Evolutionary conservation across 2,888 invertebrate genomes (phyloP), one percentile per base, ranked within the genome.

Genomic region (Dexiosoma caninum): DNA sequence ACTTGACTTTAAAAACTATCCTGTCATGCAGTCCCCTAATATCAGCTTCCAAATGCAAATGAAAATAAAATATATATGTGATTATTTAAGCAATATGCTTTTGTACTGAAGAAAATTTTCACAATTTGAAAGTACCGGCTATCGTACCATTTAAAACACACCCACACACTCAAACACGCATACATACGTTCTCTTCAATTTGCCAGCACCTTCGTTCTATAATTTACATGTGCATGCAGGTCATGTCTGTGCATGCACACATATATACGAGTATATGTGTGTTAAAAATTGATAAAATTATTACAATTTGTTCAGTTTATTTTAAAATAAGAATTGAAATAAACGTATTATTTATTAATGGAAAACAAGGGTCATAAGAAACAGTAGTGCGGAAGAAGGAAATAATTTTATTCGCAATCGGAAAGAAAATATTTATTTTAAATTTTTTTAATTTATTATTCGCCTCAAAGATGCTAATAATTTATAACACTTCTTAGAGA

Each of bases 261-360:
- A 37, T 7, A 0, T 14, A n/a, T 9, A 23, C 14, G n/a, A 2
- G n/a, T 59, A n/a, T 2, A 14, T 14, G 40, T 14, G 8, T 27
- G 19, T 23, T 27, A 30, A 0, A 44, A 55, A 23, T 44, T 69
- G 6, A 46, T 57, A 12, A 44, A 35, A 46, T 16, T 57, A n/a
- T 35, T 35, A n/a, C 23, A 69, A 57, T 44, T 35, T 32, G 46
- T 69, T 21, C 12, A 12, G 21, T 57, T 57, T 57, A 19, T 69
- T 55, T 46, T 14, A 10, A 23, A 69, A 46, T 69, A 46, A 69
- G 55, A 55, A 44, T 44, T 55, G 3, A 23, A 55, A 35, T 44
- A 10, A 35, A 69, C 32, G 44, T 35, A 16, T 46, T 57, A 46
- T 57, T 42, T 55, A 23, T 55, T 32, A 19, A 19, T 23, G 23